Conservation (phyloP, 2,113 vertebrate species). For the Ailuropoda melanoleuca region DNA sequence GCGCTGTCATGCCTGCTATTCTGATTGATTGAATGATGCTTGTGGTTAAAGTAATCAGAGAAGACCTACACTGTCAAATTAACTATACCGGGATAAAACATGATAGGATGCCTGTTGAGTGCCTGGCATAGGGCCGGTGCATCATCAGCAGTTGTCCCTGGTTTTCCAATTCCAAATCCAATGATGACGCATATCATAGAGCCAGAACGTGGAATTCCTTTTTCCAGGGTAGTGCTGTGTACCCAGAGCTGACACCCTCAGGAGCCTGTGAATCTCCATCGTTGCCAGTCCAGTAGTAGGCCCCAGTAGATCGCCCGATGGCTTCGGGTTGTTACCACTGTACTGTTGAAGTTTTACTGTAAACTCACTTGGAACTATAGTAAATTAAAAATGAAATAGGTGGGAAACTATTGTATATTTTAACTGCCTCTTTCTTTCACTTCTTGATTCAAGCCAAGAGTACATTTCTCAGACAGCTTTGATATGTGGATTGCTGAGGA, state of each 20-base stretch:
- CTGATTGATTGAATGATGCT: background rate
- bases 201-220: background rate
- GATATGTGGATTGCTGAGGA: conserved; percentile 9
- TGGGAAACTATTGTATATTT: background rate
- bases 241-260: background rate
- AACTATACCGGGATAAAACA: background rate
- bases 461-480: conserved; percentile 26
- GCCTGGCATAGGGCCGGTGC: background rate
- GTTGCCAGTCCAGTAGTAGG: background rate
- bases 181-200: background rate
- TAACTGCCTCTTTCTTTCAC: conserved; percentile 6
- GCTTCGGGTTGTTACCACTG: background rate
- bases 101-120: too few species aligned
- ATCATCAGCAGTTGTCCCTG: background rate
- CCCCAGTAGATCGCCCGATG: too few species aligned
- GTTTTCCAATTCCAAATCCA: background rate
- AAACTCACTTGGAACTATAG: background rate
- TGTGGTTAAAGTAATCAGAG: background rate
- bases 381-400: background rate
- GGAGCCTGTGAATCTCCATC: background rate
- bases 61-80: background rate
- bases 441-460: background rate
- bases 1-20: background rate
- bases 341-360: background rate
- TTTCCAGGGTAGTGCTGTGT: background rate